Evolutionary conservation across 2,797 vertebrate species (phyloP).

Genomic region (Hafferia zeledoni): DNA sequence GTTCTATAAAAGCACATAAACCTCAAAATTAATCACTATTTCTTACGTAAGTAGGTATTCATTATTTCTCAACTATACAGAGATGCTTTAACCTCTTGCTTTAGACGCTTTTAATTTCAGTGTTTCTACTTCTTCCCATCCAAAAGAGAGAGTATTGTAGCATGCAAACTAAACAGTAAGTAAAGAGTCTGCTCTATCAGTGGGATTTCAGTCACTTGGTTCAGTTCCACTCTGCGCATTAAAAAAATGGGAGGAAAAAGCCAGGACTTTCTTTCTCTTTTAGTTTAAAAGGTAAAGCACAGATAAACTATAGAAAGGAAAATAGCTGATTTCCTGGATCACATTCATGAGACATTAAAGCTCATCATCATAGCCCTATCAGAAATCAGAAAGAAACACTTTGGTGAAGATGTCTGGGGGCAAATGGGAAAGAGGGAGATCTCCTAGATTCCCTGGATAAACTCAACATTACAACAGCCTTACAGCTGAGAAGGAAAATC

Average conservation of each 20-base stretch:
- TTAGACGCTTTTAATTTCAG: neutral
- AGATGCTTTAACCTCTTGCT: neutral
- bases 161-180: neutral
- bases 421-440: neutral
- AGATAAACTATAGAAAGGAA: neutral
- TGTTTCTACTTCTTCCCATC: neutral
- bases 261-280: neutral
- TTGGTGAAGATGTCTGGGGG: neutral
- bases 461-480: neutral
- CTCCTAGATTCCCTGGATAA: neutral
- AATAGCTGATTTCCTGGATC: accelerated
- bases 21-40: neutral
- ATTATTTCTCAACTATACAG: neutral
- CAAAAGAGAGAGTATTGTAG: neutral
- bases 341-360: neutral
- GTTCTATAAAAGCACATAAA: neutral
- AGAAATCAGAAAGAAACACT: neutral
- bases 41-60: neutral
- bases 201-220: neutral
- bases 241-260: accelerated
- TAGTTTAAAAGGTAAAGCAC: neutral
- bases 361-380: neutral
- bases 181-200: neutral
- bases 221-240: neutral
- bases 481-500: neutral